These are phyloP conservation scores for Troilus luridus DNA, from an alignment of 2,888 invertebrate genomes.

Conservation along the genomic window DNA sequence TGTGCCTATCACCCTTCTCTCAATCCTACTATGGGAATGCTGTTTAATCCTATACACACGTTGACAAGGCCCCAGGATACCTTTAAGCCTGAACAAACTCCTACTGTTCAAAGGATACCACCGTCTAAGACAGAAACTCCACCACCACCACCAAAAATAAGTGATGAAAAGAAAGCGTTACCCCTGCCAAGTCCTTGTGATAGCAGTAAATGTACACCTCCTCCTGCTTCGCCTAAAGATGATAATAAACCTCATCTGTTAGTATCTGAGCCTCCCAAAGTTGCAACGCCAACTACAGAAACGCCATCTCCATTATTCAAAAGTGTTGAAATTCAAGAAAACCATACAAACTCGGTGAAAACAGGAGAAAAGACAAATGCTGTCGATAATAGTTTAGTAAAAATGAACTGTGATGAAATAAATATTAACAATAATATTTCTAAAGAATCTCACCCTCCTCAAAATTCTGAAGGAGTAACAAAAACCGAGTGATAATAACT, in stretches of 20 bases:
- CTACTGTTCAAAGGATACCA: conserved; percentile 65
- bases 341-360: conserved; percentile 29
- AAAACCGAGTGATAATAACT: conserved; percentile 48
- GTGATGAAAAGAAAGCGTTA: conserved; percentile 52
- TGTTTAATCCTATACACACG: conserved; percentile 66
- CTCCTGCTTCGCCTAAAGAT: conserved; percentile 49
- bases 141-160: conserved; percentile 15
- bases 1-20: conserved; percentile 66
- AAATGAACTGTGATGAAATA: conserved; percentile 56
- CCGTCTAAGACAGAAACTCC: conserved; percentile 62
- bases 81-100: conserved; percentile 60
- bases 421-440: conserved; percentile 58
- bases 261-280: conserved; percentile 37
- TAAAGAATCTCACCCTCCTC: conserved; percentile 57
- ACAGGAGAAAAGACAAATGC: background rate
- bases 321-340: conserved; percentile 39
- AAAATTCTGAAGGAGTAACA: conserved; percentile 50
- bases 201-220: conserved; percentile 38
- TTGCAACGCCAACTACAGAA: background rate
- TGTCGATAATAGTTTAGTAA: conserved; percentile 52
- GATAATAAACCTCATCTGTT: background rate
- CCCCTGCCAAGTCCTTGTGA: conserved; percentile 33
- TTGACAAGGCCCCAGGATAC: conserved; percentile 60
- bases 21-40: conserved; percentile 66
- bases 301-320: background rate